Evolutionary conservation across 2,888 invertebrate genomes (phyloP).

Genomic region (Parascotia fuliginaria): DNA sequence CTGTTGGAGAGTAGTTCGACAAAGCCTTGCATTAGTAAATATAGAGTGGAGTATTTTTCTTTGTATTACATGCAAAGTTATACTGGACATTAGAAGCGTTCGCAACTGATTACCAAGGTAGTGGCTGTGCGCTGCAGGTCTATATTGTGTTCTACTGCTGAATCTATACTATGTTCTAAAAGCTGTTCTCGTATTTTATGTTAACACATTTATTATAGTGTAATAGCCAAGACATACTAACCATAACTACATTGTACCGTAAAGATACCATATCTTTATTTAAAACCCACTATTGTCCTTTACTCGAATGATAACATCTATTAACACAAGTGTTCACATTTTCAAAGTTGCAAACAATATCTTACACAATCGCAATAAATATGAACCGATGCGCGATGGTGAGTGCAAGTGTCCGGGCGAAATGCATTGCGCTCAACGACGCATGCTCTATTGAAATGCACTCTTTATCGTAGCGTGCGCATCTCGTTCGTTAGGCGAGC

Average conservation of each 20-base stretch:
- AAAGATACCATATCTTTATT: neutral
- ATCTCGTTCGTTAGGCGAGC: conserved; percentile 79
- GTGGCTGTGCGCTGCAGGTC: too few relatives aligned
- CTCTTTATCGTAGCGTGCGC: conserved; percentile 70
- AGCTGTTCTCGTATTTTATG: too few relatives aligned
- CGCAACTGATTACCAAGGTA: too few relatives aligned
- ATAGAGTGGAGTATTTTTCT: too few relatives aligned
- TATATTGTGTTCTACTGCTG: too few relatives aligned
- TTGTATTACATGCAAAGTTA: too few relatives aligned
- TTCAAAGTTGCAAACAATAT: conserved; percentile 27
- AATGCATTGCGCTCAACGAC: conserved; percentile 17
- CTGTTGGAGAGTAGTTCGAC: too few relatives aligned
- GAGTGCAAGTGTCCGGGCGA: conserved; percentile 37
- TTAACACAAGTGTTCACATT: conserved; percentile 5
- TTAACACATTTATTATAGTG: too few relatives aligned
- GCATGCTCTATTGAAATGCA: conserved; percentile 63
- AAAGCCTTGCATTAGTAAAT: too few relatives aligned
- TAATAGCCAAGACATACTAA: neutral
- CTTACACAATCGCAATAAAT: conserved; percentile 41
- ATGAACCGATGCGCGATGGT: conserved; percentile 24
- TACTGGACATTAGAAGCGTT: too few relatives aligned
- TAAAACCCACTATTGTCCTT: neutral
- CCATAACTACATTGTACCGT: neutral
- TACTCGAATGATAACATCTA: neutral
- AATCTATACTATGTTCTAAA: too few relatives aligned